Base-by-base conservation (phyloP, 2,797 vertebrate genomes). In the Podarcis siculus region DNA sequence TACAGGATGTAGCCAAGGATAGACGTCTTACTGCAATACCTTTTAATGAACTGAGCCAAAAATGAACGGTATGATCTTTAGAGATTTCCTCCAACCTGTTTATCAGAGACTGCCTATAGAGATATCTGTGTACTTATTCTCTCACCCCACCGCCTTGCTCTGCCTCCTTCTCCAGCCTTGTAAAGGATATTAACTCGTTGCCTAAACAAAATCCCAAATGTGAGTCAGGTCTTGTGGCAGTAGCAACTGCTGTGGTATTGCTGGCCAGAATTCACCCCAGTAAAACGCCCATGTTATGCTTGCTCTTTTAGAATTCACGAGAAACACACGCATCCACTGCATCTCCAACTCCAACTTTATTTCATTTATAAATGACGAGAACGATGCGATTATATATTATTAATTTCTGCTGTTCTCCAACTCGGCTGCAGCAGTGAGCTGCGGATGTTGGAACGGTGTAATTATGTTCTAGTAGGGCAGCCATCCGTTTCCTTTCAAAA, bases 401-500 rank as follows among this genome's bases (percentile, higher is more conserved):
- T 99, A 98, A 99, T 99, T 98, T 98, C 97, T 98, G 97, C 97
- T 98, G 98, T 98, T 98, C 98, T 98, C 97, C 97, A 97, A 97
- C 97, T 97, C 97, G 96, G 97, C 96, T 96, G 96, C 96, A 95
- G 97, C 97, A 96, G 97, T 94, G 96, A 96, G 96, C 97, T 97
- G 97, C 98, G 98, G 98, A 99, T 98, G 98, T 98, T 96, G 97
- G 97, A 98, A 98, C 96, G 96, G 98, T 98, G 98, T 98, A 99
- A 99, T 99, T 98, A 98, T 97, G 99, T 98, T 99, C 98, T 98
- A 98, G 98, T 98, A 97, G 98, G 98, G 98, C 98, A 99, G 98
- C 98, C 98, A 99, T 99, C 98, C 98, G 98, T 98, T 99, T 98
- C 98, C 98, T 98, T 98, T 99, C 98, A 98, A 98, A 99, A 99